Evolutionary conservation across 2,797 vertebrate species (phyloP).

Genomic region (Myiothlypis chrysogaster): DNA sequence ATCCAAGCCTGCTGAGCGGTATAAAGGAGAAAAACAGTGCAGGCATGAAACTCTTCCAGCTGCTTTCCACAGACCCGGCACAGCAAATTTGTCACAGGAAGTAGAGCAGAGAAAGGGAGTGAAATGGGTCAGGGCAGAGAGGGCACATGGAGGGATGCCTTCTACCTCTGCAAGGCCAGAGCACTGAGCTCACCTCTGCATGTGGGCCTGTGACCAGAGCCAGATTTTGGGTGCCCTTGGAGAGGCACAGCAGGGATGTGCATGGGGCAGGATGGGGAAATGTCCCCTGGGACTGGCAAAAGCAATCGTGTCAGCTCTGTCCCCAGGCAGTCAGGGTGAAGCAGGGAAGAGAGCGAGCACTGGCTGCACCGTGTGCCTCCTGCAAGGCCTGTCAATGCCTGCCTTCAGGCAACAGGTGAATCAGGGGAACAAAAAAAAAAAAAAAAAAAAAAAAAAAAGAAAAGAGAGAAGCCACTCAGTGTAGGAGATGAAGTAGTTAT

Average conservation of each 20-base stretch:
- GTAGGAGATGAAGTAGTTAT: neutral
- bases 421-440: neutral
- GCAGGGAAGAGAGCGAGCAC: fast-evolving
- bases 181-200: neutral
- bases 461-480: neutral
- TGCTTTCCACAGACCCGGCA: neutral
- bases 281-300: neutral
- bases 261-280: neutral
- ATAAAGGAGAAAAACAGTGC: neutral
- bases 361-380: neutral
- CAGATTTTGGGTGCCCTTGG: fast-evolving
- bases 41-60: neutral
- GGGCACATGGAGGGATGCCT: neutral
- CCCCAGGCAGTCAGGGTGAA: fast-evolving
- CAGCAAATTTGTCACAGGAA: neutral
- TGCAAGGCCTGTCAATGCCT: neutral
- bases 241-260: fast-evolving
- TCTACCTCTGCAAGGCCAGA: neutral
- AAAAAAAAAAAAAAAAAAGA: fast-evolving
- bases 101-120: neutral
- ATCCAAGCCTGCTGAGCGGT: neutral
- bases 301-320: neutral
- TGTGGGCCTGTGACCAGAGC: fast-evolving
- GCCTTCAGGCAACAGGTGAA: neutral
- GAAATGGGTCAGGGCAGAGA: neutral